These are phyloP conservation scores for Pseudomugil gertrudae DNA, from an alignment of 2,797 vertebrate genomes.

Conservation along the genomic window DNA sequence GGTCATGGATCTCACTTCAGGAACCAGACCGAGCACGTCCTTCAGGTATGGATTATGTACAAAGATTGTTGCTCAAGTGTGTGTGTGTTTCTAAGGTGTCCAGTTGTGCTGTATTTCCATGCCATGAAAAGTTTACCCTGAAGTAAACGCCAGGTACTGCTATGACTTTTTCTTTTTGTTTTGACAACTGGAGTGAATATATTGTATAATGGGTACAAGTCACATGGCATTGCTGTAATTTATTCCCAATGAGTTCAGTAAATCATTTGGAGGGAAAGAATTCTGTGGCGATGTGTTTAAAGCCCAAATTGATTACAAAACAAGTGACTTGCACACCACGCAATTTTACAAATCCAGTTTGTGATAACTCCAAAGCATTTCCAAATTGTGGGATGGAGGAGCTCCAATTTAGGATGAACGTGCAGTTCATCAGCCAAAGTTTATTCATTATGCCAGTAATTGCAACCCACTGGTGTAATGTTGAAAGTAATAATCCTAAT, in stretches of 20 bases:
- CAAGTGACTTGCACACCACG: too few relatives aligned
- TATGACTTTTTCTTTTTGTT: background rate
- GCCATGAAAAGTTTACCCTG: background rate
- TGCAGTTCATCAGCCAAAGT: too few relatives aligned
- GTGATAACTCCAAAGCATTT: too few relatives aligned
- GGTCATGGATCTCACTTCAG: constrained; percentile 96
- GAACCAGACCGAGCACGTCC: constrained; percentile 92
- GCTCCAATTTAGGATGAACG: too few relatives aligned
- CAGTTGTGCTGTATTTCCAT: too few relatives aligned
- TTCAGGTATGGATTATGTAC: constrained; percentile 79
- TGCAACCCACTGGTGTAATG: too few relatives aligned
- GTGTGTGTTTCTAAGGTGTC: background rate
- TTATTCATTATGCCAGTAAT: too few relatives aligned
- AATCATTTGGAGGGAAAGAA: background rate
- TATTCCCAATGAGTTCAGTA: background rate
- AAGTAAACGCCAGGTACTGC: background rate
- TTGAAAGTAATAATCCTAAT: too few relatives aligned
- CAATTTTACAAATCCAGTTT: too few relatives aligned
- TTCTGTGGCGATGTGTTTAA: background rate
- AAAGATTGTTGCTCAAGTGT: background rate
- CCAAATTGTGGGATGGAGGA: too few relatives aligned
- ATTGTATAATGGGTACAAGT: background rate
- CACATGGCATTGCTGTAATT: background rate
- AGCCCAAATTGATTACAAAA: too few relatives aligned
- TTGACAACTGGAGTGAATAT: background rate